These are phyloP conservation scores for Canis aureus DNA, from an alignment of 2,113 vertebrate species.

Conservation along the genomic window DNA sequence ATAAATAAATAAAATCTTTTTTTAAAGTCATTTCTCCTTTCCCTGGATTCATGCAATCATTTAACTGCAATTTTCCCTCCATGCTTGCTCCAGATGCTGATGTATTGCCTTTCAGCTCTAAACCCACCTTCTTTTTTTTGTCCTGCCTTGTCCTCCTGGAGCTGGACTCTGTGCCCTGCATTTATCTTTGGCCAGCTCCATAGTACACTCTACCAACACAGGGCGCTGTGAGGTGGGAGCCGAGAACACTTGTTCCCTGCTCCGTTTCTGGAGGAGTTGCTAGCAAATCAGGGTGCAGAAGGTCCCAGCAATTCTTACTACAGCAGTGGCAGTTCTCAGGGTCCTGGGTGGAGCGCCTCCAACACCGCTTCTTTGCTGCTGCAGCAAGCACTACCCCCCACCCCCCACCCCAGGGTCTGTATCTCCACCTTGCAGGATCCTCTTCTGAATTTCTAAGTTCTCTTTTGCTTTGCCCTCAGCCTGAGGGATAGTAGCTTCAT, in stretches of 20 bases:
- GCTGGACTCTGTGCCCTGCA: fast-evolving
- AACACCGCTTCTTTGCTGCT: neutral
- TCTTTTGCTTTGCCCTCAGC: neutral
- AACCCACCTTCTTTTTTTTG: neutral
- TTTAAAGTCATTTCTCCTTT: neutral
- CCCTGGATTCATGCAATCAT: neutral
- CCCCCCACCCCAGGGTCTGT: neutral
- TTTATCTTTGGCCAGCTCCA: neutral
- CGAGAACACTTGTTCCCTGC: neutral
- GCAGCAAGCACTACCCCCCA: neutral
- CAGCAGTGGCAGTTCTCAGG: neutral
- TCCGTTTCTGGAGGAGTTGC: neutral
- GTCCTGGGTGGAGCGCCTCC: neutral
- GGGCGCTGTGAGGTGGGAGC: neutral
- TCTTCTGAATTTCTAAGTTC: neutral
- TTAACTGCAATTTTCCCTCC: constrained; percentile 15
- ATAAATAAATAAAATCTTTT: no score
- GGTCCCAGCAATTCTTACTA: fast-evolving
- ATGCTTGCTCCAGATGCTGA: neutral
- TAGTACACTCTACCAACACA: neutral
- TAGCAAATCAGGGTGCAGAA: neutral
- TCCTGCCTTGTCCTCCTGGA: neutral
- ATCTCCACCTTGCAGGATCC: neutral
- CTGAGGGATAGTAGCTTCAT: neutral
- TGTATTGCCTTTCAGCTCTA: neutral